Evolutionary conservation across 2,797 vertebrate species (phyloP), one percentile per base, ranked within the genome.

Genomic region (Manis crassicaudata): DNA sequence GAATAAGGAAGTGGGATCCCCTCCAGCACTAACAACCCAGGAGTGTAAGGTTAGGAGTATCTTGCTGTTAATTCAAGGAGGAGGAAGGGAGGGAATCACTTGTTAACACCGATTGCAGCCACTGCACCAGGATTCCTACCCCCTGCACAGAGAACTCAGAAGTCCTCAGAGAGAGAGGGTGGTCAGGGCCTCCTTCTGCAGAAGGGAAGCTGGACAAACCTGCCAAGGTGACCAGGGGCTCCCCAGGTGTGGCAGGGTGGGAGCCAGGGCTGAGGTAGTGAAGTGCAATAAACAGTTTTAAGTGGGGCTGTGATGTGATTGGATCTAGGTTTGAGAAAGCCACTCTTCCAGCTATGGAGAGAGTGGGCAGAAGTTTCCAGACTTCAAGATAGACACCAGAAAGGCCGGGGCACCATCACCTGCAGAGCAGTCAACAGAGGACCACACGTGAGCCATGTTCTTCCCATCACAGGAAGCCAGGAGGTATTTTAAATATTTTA

Each of bases 391-490:
- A 23, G 73, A 80, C 54, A 72, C 52, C 56, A 67, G 89, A 54
- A 63, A 67, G 65, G 56, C 29, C 10, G 46, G 35, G 46, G 35
- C 65, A 20, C 12, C n/a, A 7, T 27, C 35, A 25, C 87, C 80
- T 82, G 37, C 81, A 7, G 29, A 88, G n/a, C 60, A 37, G 63
- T 60, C 35, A 27, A 27, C 60, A 12, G 2, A 87, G 54, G 82
- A 29, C 77, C 73, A 4, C 40, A 14, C 27, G 1, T 0, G 0
- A 95, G 88, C 76, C 40, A 0, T 27, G 3, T 5, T 35, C 90
- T 96, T 95, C 94, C 94, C 91, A 68, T 73, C 93, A 58, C 87
- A 94, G 97, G 97, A 97, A 96, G 94, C 96, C 70, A 37, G 92
- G 83, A 62, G 92, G 82, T 73, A 65, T 95, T 94, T 96, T 88